phyloP scores from a whole-genome alignment of 1,140 invertebrate genomes.

The Paraescarpia echinospica region DNA sequence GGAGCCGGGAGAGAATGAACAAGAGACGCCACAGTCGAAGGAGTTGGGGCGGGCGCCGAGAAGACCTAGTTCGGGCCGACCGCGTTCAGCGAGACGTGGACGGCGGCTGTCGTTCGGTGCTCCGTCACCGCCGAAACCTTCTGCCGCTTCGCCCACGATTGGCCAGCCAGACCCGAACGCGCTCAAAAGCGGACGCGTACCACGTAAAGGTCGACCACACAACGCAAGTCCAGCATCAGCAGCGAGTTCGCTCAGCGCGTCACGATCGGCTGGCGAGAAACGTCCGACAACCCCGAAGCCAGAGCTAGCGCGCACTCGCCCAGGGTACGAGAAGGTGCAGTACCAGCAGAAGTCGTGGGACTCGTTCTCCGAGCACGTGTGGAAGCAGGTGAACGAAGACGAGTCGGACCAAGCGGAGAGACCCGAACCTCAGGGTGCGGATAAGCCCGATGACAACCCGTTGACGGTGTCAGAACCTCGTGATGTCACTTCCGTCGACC shows the following conservation, averaged over 20 bases:
- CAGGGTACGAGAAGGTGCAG: constrained; percentile 6
- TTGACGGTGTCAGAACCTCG: neutral
- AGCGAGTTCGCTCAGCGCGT: neutral
- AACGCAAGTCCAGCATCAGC: neutral
- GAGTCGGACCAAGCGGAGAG: neutral
- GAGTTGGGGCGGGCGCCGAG: neutral
- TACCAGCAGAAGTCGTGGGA: constrained; percentile 25
- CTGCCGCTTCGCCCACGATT: neutral
- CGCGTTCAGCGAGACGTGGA: neutral
- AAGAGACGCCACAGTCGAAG: neutral
- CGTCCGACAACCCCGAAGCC: constrained; percentile 9
- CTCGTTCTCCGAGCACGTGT: constrained; percentile 16
- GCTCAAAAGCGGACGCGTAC: neutral
- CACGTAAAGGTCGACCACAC: neutral
- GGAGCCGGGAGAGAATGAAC: neutral
- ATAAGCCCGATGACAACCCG: constrained; percentile 11
- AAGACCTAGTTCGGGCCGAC: neutral
- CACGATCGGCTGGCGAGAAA: neutral
- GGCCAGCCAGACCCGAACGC: neutral
- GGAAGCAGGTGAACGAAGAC: constrained; percentile 18
- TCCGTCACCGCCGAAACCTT: neutral
- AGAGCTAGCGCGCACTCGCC: neutral
- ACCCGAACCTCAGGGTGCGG: constrained; percentile 10
- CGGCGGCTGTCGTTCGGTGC: neutral
- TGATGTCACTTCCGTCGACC: neutral